Percentiles rank a stretch among this genome's conserved stretches.
These are phyloP conservation scores for Agriopis aurantiaria DNA, from an alignment of 2,888 invertebrate genomes.

Conservation along the genomic window DNA sequence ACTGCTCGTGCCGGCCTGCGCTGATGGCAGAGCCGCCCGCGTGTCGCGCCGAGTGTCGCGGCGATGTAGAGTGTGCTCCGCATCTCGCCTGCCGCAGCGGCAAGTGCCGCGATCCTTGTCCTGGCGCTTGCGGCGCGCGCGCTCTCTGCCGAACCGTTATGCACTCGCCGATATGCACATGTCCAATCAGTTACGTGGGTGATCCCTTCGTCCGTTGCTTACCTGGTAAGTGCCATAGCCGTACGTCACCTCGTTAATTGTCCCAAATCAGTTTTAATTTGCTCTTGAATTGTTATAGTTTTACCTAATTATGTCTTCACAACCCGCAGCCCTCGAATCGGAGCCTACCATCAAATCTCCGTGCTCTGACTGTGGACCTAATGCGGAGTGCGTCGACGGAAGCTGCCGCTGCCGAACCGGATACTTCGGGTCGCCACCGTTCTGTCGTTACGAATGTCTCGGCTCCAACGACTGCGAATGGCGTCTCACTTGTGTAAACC, in stretches of 20 bases:
- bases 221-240: constrained; percentile 78
- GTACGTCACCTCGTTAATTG: not conserved
- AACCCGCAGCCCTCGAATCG: constrained; percentile 51
- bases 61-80: constrained; percentile 89
- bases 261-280: not conserved
- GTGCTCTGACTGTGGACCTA: constrained; percentile 91
- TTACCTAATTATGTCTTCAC: constrained; percentile 11
- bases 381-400: constrained; percentile 90
- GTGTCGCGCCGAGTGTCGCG: constrained; percentile 91
- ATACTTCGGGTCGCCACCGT: constrained; percentile 91
- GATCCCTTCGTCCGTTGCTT: constrained; percentile 91
- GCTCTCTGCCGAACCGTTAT: constrained; percentile 90
- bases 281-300: not conserved
- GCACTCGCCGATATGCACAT: constrained; percentile 92
- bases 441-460: constrained; percentile 91
- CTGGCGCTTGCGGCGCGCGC: constrained; percentile 91
- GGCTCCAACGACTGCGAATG: constrained; percentile 90
- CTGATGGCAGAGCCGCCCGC: constrained; percentile 91
- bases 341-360: constrained; percentile 82
- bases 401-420: constrained; percentile 89
- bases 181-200: constrained; percentile 89
- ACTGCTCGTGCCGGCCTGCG: constrained; percentile 90
- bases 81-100: constrained; percentile 88
- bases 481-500: constrained; percentile 89
- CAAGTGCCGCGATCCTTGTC: constrained; percentile 90